Evolutionary conservation across 2,888 invertebrate genomes (phyloP), one percentile per base, ranked within the genome.

Genomic region (Criorhina ranunculi): DNA sequence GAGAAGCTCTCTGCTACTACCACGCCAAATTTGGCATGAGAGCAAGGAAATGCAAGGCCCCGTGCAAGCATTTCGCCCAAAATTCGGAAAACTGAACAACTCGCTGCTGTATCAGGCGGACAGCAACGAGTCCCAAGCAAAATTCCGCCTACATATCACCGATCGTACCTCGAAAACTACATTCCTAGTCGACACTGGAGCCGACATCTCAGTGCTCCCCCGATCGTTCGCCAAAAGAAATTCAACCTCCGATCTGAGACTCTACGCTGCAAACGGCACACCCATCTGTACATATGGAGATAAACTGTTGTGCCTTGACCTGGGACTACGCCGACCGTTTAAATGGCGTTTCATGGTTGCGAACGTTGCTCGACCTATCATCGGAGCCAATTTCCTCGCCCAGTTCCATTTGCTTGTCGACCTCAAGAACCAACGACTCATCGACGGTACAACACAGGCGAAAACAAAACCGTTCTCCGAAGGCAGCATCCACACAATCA

Each of bases 31-130:
- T 57, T 19, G 57, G 57, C 37, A 19, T 37, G 9, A n/a, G 37
- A 37, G 57, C 57, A n/a, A 19, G 17, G 1, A 57, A 57, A 57
- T 44, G 60, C 42, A n/a, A 60, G 29, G 5, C 29, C n/a, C 42
- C 42, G 5, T 42, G 42, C n/a, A 42, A 42, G 42, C n/a, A 42
- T 42, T 42, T n/a, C 42, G 2, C n/a, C 8, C 11, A 42, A 42
- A n/a, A n/a, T n/a, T n/a, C n/a, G n/a, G 42, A n/a, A n/a, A 42
- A 42, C 42, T 42, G n/a, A 42, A 42, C 2, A 11, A 1, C 42
- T 42, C n/a, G 12, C 12, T n/a, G 42, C 42, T n/a, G n/a, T n/a
- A 46, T 1, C 19, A 46, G 12, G 19, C 49, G 49, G 19, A 49
- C 11, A 19, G 49, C 24, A 24, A 24, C 24, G 49, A 49, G n/a